Evolutionary conservation across 2,797 vertebrate species (phyloP), one percentile per base, ranked within the genome.

Genomic region (Oreonectes daqikongensis): DNA sequence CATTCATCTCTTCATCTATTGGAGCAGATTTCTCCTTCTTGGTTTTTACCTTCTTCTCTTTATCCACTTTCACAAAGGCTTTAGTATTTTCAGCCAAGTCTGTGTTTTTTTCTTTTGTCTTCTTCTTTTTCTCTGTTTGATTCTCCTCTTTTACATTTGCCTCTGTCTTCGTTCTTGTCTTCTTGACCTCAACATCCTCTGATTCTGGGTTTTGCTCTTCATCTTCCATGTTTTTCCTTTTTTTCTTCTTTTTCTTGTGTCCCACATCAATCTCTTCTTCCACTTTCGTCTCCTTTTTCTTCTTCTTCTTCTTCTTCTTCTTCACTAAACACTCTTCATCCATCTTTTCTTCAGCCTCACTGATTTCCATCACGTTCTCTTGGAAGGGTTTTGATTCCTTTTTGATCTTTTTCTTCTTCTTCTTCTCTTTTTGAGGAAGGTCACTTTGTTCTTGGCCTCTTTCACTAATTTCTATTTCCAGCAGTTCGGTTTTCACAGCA

Each of bases 101-200:
- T 26, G 15, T 3, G 15, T 2, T 7, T 10, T 52, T 52, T 20
- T 69, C 55, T 18, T 63, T 72, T 4, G n/a, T n/a, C n/a, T 61
- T 72, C 2, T 46, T 83, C 73, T 63, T 80, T 72, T 72, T 75
- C 48, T 20, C 22, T 48, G 87, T 84, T 35, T 42, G 32, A 48
- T 63, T 9, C 30, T 64, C n/a, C 18, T 50, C 20, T 26, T 30
- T 59, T 15, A 44, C 17, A 46, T 2, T 20, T 44, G 11, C 8
- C 17, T 28, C 14, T 46, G 9, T 55, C 15, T 75, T 79, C 35
- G 44, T 76, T 52, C 8, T 61, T 48, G 72, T 79, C 59, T 68
- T 76, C 40, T 52, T 67, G 0, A 46, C 46, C 40, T 11, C 6
- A 42, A 18, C 59, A 0, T 59, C 60, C 2, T 52, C 64, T 28